phyloP scores from a whole-genome alignment of 1,140 invertebrate genomes.

The Apis florea region DNA sequence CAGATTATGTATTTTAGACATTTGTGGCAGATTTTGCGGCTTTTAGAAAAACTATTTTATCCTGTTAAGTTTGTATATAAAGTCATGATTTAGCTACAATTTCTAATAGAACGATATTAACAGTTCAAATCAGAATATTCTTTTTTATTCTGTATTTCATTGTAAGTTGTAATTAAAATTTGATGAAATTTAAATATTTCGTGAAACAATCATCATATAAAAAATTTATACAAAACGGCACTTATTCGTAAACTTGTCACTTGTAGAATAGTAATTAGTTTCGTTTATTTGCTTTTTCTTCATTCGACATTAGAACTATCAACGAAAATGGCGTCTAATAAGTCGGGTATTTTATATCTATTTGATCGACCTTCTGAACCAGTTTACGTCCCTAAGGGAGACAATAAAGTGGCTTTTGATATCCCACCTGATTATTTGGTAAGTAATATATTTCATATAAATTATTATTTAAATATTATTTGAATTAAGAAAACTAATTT shows the following conservation, averaged over 20 bases:
- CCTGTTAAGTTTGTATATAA: conserved; percentile 49
- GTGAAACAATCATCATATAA: background rate
- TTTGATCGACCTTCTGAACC: conserved; percentile 90
- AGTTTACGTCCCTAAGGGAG: conserved; percentile 84
- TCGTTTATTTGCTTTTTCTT: background rate
- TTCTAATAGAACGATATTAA: background rate
- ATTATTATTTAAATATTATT: conserved; percentile 4
- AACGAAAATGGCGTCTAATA: conserved; percentile 57
- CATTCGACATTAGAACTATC: background rate
- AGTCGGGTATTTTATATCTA: conserved; percentile 80
- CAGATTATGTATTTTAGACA: background rate
- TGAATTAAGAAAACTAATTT: too few relatives aligned
- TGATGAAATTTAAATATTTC: background rate
- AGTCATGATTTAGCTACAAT: background rate
- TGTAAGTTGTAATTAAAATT: background rate
- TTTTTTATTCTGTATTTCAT: background rate
- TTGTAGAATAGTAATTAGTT: background rate
- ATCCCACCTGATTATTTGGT: conserved; percentile 82
- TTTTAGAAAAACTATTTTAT: conserved; percentile 30
- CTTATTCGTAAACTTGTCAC: background rate
- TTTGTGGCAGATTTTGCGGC: conserved; percentile 48
- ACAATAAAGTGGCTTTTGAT: conserved; percentile 82
- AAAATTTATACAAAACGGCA: background rate
- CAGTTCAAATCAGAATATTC: background rate
- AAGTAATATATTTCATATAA: conserved; percentile 53